Base-by-base conservation (phyloP, 2,888 invertebrate genomes). In the Alviniconcha strummeri region DNA sequence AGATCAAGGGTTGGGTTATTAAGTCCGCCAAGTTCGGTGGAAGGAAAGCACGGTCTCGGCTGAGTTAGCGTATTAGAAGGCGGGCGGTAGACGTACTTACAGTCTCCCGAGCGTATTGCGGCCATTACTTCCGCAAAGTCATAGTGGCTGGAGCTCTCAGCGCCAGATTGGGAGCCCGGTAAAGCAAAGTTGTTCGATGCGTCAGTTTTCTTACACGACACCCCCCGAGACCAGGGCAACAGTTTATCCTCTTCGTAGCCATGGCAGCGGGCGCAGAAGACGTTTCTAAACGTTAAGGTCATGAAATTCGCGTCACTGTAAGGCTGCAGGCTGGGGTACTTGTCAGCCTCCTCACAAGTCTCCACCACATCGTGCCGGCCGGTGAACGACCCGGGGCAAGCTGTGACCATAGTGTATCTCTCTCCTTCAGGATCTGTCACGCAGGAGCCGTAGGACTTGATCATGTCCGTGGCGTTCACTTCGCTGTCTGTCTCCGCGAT, bases 221-320 rank as follows among this genome's bases (percentile, higher is more conserved):
- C 17, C 17, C 76, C 82, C 76, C 67, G 74, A 7, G 52, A n/a
- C 82, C 82, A 82, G 8, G 82, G 74, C 8, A 67, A 2, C 82
- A 82, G 74, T 5, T 54, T 57, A n/a, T 36, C 52, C 64, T 67
- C 64, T 8, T 55, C 8, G 74, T 82, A 76, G 17, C 84, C 72
- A 77, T 84, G 81, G 54, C 84, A 84, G 9, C 19, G 71, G 6
- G 81, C 84, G 71, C 84, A 84, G 77, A 72, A n/a, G 6, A 76
- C n/a, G 81, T 81, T 84, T 9, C 69, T 69, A 64, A 84, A 84
- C 6, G 84, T 84, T 71, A 84, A 60, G 13, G 77, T 69, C 77
- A 81, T 67, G 60, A 81, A 54, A 19, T 77, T 54, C 69, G 15
- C 80, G 57, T 76, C 54, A 55, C 82, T 82, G 82, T 82, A 55